phyloP scores from a whole-genome alignment of 2,113 vertebrate genomes.

The Psephotus haematonotus region DNA sequence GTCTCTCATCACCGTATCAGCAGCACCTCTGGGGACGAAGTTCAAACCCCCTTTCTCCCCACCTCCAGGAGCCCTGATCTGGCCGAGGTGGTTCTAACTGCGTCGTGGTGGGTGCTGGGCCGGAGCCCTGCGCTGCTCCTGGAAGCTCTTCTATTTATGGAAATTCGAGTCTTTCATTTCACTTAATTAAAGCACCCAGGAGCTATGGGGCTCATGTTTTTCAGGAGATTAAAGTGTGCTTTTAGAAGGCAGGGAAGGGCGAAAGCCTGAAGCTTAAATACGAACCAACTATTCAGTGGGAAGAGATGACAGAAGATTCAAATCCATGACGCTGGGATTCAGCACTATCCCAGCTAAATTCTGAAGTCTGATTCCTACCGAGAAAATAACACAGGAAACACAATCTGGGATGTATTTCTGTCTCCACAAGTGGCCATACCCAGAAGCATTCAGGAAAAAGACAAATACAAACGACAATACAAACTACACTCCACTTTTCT shows the following conservation, averaged over 20 bases:
- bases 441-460: background rate
- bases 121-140: background rate
- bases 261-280: background rate
- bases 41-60: background rate
- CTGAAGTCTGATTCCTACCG: background rate
- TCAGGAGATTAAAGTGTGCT: slow-evolving; percentile 36
- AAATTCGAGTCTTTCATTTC: slow-evolving; percentile 54
- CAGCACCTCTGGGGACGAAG: background rate
- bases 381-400: background rate
- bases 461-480: background rate
- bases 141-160: slow-evolving; percentile 48
- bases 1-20: fast-evolving
- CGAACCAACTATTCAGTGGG: background rate
- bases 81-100: background rate
- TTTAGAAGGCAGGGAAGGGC: background rate
- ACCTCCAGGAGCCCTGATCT: background rate
- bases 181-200: slow-evolving; percentile 45
- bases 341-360: background rate
- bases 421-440: background rate
- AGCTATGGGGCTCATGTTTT: background rate
- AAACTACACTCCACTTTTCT: background rate
- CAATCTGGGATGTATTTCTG: background rate
- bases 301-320: background rate
- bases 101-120: background rate
- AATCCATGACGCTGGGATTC: background rate